Evolutionary conservation across 92 coral and sea anemone genomes (phyloP).

Genomic region (Muricea muricata): DNA sequence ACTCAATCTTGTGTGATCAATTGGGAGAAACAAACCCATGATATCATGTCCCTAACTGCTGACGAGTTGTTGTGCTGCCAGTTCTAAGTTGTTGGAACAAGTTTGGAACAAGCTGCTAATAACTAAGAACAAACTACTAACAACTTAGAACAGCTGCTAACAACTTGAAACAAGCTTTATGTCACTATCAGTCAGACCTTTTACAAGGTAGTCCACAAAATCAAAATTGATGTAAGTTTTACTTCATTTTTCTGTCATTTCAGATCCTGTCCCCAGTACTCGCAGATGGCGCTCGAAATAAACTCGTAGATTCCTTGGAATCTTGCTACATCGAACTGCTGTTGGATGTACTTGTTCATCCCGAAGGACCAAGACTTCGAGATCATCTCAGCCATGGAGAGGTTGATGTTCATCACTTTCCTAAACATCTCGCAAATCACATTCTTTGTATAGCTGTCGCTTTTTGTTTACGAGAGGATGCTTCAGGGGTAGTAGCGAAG

Average conservation of each 20-base stretch:
- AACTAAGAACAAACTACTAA: too few relatives aligned
- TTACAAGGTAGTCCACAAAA: too few relatives aligned
- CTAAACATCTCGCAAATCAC: conserved; percentile 76
- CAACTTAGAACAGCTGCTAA: too few relatives aligned
- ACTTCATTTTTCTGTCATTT: neutral
- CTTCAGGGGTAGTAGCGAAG: neutral
- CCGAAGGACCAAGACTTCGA: conserved; percentile 87
- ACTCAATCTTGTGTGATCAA: neutral
- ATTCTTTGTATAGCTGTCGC: conserved; percentile 76
- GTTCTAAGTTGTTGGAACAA: too few relatives aligned
- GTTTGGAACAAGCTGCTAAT: too few relatives aligned
- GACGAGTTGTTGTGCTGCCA: too few relatives aligned
- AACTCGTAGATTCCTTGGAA: conserved; percentile 72
- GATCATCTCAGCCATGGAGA: conserved; percentile 95
- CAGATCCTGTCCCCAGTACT: conserved; percentile 85
- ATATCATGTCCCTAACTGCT: too few relatives aligned
- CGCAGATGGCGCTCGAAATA: conserved; percentile 74
- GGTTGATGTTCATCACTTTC: conserved; percentile 59
- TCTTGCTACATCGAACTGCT: conserved; percentile 70
- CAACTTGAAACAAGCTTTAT: too few relatives aligned
- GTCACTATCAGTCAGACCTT: too few relatives aligned
- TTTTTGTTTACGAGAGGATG: conserved; percentile 52
- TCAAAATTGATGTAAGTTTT: too few relatives aligned
- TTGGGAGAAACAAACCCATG: too few relatives aligned
- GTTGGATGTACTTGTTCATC: conserved; percentile 84